Evolutionary conservation across 1,140 invertebrate species (phyloP).

Genomic region (Drosophila melanica): DNA sequence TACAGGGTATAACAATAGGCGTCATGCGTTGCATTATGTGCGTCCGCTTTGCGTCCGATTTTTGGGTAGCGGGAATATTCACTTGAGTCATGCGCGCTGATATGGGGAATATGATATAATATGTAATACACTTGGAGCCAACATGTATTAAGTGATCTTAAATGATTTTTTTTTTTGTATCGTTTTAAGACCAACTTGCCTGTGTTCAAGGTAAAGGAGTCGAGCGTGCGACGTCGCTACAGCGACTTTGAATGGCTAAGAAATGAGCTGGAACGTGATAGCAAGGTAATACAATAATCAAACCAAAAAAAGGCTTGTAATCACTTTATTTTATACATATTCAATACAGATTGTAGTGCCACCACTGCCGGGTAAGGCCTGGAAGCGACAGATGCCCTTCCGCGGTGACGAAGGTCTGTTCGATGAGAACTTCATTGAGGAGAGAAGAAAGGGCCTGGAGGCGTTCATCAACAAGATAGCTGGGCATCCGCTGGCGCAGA

Average conservation of each 20-base stretch:
- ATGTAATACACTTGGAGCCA: constrained; percentile 24
- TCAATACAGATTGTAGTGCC: constrained; percentile 96
- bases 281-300: constrained; percentile 90
- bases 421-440: constrained; percentile 99
- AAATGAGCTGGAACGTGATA: constrained; percentile 99
- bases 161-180: neutral
- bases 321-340: neutral
- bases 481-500: constrained; percentile 99
- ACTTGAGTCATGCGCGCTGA: constrained; percentile 55
- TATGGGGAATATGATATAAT: constrained; percentile 17
- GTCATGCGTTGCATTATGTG: constrained; percentile 31
- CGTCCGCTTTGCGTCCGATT: constrained; percentile 16
- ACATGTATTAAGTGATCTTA: neutral
- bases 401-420: constrained; percentile 99
- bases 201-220: constrained; percentile 99
- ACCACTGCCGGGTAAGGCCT: constrained; percentile 97
- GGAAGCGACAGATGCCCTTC: constrained; percentile 99
- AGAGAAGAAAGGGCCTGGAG: constrained; percentile 98
- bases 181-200: constrained; percentile 97
- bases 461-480: constrained; percentile 99
- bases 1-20: constrained; percentile 26
- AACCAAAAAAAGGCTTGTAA: neutral
- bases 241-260: constrained; percentile 99
- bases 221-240: constrained; percentile 97
- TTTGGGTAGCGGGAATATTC: constrained; percentile 25